Conservation (phyloP, 2,113 vertebrate genomes). For the Cynocephalus volans region DNA sequence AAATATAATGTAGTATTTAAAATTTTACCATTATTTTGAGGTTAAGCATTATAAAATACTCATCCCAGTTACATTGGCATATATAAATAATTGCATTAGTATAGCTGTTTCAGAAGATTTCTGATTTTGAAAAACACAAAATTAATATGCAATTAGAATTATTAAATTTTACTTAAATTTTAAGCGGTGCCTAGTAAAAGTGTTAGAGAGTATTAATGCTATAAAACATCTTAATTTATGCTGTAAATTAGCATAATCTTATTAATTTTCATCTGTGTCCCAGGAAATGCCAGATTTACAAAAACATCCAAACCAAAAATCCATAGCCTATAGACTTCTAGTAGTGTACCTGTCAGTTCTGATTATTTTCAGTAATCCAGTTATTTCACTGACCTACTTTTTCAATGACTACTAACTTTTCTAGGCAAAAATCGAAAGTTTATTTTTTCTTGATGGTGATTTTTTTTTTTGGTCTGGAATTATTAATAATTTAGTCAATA, state of each 20-base stretch:
- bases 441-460: slow-evolving; percentile 74
- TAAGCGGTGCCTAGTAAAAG: neutral
- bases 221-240: slow-evolving; percentile 67
- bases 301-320: slow-evolving; percentile 75
- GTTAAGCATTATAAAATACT: neutral
- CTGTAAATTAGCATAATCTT: slow-evolving; percentile 72
- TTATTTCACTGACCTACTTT: slow-evolving; percentile 91
- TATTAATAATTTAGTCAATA: slow-evolving; percentile 65
- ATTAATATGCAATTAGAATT: neutral
- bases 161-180: slow-evolving; percentile 25
- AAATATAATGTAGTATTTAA: neutral
- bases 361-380: slow-evolving; percentile 89
- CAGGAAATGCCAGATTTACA: slow-evolving; percentile 76
- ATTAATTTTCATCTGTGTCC: slow-evolving; percentile 72
- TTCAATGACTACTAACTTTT: slow-evolving; percentile 81
- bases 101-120: neutral
- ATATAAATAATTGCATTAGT: neutral
- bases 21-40: neutral
- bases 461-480: slow-evolving; percentile 42
- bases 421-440: slow-evolving; percentile 83
- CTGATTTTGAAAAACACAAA: slow-evolving; percentile 51
- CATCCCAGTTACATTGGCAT: neutral
- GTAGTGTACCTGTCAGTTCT: slow-evolving; percentile 87
- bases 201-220: neutral
- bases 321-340: slow-evolving; percentile 79